Conservation (phyloP, 2,888 invertebrate species). For the Crocallis elinguaria region DNA sequence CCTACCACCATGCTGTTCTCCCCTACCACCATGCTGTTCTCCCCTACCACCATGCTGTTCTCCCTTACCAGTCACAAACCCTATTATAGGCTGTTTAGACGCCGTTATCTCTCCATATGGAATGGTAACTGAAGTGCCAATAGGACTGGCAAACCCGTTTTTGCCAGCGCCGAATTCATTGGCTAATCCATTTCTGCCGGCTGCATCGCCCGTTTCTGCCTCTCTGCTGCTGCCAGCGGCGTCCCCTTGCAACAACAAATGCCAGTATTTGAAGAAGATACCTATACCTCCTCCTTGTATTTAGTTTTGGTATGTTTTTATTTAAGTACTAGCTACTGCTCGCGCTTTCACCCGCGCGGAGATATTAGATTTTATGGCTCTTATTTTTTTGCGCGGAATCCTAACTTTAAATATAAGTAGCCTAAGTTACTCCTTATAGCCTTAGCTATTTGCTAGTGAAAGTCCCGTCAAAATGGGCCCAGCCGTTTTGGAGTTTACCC, state of each 20-base stretch:
- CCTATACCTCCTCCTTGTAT: conserved; percentile 67
- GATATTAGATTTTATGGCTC: too few species aligned
- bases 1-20: too few species aligned
- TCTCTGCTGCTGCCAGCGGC: conserved; percentile 48
- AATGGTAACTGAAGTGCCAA: conserved; percentile 14
- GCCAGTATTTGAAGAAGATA: conserved; percentile 62
- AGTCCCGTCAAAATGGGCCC: too few species aligned
- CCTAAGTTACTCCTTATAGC: too few species aligned
- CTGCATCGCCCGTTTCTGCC: conserved; percentile 58
- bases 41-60: conserved; percentile 1
- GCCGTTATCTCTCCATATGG: conserved; percentile 2
- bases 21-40: not conserved
- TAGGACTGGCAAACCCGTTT: not conserved
- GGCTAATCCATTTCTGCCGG: conserved; percentile 53
- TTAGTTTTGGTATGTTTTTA: conserved; percentile 26
- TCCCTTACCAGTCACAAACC: conserved; percentile 1
- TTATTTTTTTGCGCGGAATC: too few species aligned
- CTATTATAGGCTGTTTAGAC: conserved; percentile 9
- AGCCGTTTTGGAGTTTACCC: too few species aligned
- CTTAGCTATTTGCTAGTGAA: too few species aligned
- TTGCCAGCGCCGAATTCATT: not conserved
- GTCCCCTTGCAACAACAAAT: conserved; percentile 45
- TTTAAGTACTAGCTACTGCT: too few species aligned
- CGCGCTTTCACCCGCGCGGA: too few species aligned
- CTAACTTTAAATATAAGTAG: too few species aligned